Base-by-base conservation (phyloP, 2,888 invertebrate species). In the Drosophila nigricruria region DNA sequence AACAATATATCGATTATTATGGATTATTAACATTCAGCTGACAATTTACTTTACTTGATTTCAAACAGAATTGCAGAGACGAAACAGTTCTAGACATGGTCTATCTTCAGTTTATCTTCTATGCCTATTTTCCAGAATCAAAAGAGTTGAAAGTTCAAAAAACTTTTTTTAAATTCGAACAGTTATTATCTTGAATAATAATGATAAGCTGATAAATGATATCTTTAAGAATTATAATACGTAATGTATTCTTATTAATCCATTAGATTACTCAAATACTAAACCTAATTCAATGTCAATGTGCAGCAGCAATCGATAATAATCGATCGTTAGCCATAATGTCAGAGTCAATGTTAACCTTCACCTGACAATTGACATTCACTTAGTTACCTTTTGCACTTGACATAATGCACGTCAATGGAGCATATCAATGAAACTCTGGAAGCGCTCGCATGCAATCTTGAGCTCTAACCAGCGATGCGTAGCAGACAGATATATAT, bases 401-500 rank as follows among this genome's bases (percentile, higher is more conserved):
- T 76, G 77, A 76, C 77, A 72, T 49, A 58, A 45, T 42, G 63
- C 60, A 56, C 45, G 47, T 38, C 77, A 76, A 73, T 73, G 76
- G 77, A 77, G 73, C 73, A 62, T 62, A 70, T 70, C 70, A 40
- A n/a, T 27, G 12, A 34, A 8, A 54, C 30, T 23, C 73, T 58
- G 73, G 53, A 45, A 38, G 20, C 43, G 52, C 43, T 70, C 42
- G 27, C 16, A 2, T 9, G 25, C 47, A 27, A 27, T 34, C 27
- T 47, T 57, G 50, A 58, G 66, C 40, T 67, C 54, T 36, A 54
- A 2, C 23, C 76, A 77, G 18, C 76, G 73, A 73, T 73, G 76
- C 76, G 73, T 76, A 42, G 58, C 76, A 56, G 6, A 43, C 42
- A 47, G 32, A 34, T 16, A 18, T 23, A 43, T 5, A 14, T 49